Evolutionary conservation across 2,888 invertebrate species (phyloP), one percentile per base, ranked within the genome.

Genomic region (Mesoligia furuncula): DNA sequence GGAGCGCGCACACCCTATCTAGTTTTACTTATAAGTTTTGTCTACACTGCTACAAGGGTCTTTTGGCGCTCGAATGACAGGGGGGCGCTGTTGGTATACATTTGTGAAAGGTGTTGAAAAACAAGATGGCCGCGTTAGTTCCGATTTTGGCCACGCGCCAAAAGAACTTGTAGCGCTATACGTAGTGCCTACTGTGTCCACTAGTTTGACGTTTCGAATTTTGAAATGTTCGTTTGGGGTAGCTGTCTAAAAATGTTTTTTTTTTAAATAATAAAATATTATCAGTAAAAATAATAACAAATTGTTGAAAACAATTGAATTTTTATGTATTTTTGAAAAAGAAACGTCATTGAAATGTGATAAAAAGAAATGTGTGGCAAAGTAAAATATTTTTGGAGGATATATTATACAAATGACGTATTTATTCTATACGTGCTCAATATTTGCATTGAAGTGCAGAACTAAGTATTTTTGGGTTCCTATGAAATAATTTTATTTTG

Each of bases 311-410:
- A 51, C 13, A 17, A 36, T 51, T 13, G 1, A n/a, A 11, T 9
- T 27, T 36, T 31, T 66, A 76, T 39, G 27, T 65, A 65, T 51
- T 51, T 36, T 4, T 31, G 24, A 6, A 31, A 66, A 74, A 66
- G 0, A 66, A 61, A 61, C 77, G 71, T 83, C 48, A 70, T 70
- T 67, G 13, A 67, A 75, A 82, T 87, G 86, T 87, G 87, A 88
- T 82, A 87, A 75, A 61, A 81, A 65, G 77, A 82, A n/a, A n/a
- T n/a, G n/a, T 87, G 88, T 87, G 87, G 77, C 71, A 80, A 80
- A 86, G 51, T 42, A 69, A 74, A 72, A 81, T 88, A 87, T 87
- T 87, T 87, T 87, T 87, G 75, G 79, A 87, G 62, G 66, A 79
- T 75, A 59, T 87, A 75, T 83, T 87, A 75, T 83, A 81, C 77